These are phyloP conservation scores for Tillus elongatus DNA, from an alignment of 2,888 invertebrate genomes.

Conservation along the genomic window DNA sequence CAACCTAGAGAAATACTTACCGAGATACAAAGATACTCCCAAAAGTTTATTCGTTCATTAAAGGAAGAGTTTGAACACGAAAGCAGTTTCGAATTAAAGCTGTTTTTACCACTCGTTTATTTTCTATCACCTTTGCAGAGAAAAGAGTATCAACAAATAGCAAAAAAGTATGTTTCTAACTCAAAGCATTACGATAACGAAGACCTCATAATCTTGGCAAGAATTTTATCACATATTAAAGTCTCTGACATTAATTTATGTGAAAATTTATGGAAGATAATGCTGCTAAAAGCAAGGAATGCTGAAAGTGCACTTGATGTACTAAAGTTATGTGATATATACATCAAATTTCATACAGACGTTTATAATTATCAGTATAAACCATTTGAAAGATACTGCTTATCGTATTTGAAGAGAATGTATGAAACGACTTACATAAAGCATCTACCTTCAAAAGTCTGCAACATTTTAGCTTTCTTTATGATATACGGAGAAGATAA, in stretches of 20 bases:
- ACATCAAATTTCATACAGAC: constrained; percentile 48
- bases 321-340: constrained; percentile 43
- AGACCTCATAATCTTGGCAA: constrained; percentile 39
- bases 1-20: constrained; percentile 44
- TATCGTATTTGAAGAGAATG: too few species aligned
- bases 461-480: constrained; percentile 40
- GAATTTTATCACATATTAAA: constrained; percentile 43
- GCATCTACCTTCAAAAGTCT: constrained; percentile 39
- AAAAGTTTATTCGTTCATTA: constrained; percentile 34
- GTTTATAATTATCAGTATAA: constrained; percentile 44
- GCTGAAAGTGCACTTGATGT: constrained; percentile 31
- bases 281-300: constrained; percentile 34
- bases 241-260: constrained; percentile 42
- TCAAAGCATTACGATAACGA: constrained; percentile 28
- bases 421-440: too few species aligned
- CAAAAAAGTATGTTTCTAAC: constrained; percentile 34
- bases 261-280: constrained; percentile 43
- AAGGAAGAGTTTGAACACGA: constrained; percentile 27
- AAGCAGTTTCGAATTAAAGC: constrained; percentile 32
- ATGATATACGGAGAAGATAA: constrained; percentile 40
- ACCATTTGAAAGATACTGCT: too few species aligned
- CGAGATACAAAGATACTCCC: constrained; percentile 39
- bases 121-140: constrained; percentile 42
- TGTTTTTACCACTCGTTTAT: constrained; percentile 41
- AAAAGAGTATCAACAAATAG: constrained; percentile 36